These are phyloP conservation scores for Dasypolia templi DNA, from an alignment of 2,888 invertebrate species.

Conservation along the genomic window DNA sequence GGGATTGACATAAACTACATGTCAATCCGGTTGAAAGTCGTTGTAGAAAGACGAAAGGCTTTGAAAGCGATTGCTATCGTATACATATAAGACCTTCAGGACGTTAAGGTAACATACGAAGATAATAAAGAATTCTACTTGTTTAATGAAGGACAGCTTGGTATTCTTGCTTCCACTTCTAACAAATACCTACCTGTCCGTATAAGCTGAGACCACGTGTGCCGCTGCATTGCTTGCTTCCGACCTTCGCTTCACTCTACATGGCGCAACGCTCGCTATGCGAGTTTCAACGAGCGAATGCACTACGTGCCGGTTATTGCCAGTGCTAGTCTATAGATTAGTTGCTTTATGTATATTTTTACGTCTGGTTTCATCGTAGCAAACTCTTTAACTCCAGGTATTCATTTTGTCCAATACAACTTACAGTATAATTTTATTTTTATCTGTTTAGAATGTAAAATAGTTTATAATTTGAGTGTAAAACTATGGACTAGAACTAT, in stretches of 20 bases:
- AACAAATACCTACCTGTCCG: not conserved
- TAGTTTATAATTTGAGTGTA: too few relatives aligned
- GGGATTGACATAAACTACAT: not conserved
- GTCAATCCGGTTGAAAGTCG: not conserved
- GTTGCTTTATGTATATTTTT: not conserved
- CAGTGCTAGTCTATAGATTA: too few relatives aligned
- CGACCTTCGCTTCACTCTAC: constrained; percentile 48
- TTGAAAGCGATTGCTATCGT: not conserved
- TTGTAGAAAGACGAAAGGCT: not conserved
- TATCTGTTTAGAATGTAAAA: too few relatives aligned
- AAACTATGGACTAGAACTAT: too few relatives aligned
- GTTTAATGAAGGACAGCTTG: not conserved
- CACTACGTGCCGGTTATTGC: constrained; percentile 22
- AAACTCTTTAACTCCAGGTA: too few relatives aligned
- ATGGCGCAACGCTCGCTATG: constrained; percentile 45
- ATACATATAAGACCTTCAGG: not conserved
- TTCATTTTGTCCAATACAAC: too few relatives aligned
- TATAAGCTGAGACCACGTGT: constrained; percentile 26
- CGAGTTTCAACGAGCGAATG: constrained; percentile 34
- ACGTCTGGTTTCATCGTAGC: not conserved
- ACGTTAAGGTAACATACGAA: not conserved
- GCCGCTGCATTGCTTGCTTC: constrained; percentile 40
- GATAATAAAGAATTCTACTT: not conserved
- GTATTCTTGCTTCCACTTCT: not conserved
- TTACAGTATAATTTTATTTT: too few relatives aligned